phyloP scores from a whole-genome alignment of 2,797 vertebrate genomes.

The Arnoldichthys spilopterus region DNA sequence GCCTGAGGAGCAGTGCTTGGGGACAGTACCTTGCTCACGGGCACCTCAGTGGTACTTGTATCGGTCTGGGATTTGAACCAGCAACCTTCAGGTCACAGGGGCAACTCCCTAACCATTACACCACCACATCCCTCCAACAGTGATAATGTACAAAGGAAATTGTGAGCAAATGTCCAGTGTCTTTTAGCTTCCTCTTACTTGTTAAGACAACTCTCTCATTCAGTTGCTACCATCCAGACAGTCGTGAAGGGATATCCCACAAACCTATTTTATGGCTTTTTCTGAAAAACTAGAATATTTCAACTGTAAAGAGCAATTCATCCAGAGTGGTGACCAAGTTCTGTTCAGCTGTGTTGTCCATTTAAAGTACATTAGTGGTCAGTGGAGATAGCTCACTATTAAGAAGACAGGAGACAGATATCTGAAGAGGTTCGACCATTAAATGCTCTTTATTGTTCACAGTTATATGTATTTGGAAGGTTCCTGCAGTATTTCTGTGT shows the following conservation, averaged over 20 bases:
- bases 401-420: neutral
- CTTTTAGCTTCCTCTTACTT: too few species aligned
- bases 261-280: neutral
- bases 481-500: neutral
- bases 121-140: too few species aligned
- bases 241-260: neutral
- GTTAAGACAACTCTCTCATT: neutral
- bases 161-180: slow-evolving; percentile 9
- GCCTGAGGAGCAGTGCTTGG: too few species aligned
- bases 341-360: neutral
- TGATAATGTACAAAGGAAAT: slow-evolving; percentile 23
- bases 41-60: too few species aligned
- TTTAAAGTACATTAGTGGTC: neutral
- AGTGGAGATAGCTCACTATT: neutral
- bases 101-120: too few species aligned
- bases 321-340: neutral
- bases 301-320: neutral
- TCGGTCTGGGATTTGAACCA: too few species aligned
- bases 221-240: neutral
- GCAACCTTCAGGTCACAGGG: too few species aligned
- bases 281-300: neutral
- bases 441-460: neutral
- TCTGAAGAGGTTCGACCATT: too few species aligned
- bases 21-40: too few species aligned
- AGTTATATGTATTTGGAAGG: slow-evolving; percentile 20